Evolutionary conservation across 2,888 invertebrate genomes (phyloP).

Genomic region (Stegophylla sp.): DNA sequence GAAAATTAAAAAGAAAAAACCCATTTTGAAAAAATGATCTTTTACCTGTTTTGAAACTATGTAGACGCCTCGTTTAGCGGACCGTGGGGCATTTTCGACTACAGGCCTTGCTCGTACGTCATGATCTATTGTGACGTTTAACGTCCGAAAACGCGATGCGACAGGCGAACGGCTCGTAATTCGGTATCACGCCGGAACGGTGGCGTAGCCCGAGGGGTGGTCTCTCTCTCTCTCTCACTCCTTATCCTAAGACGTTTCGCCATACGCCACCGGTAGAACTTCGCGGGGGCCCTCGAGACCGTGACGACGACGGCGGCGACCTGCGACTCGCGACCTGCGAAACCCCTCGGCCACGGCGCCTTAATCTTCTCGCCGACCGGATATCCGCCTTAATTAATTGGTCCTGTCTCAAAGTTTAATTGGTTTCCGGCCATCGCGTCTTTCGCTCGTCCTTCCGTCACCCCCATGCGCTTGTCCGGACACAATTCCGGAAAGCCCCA

Average conservation of each 20-base stretch:
- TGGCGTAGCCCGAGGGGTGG: slow-evolving; percentile 35
- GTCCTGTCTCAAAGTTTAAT: slow-evolving; percentile 57
- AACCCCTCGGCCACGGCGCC: slow-evolving; percentile 53
- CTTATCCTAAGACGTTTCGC: too few species aligned
- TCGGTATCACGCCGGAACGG: background rate
- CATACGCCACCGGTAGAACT: slow-evolving; percentile 17
- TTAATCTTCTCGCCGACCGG: slow-evolving; percentile 44
- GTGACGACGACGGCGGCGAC: slow-evolving; percentile 13
- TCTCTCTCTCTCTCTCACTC: slow-evolving; percentile 25
- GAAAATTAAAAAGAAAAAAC: too few species aligned
- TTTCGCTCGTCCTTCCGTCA: too few species aligned
- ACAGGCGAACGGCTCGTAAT: slow-evolving; percentile 37
- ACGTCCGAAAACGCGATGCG: slow-evolving; percentile 1
- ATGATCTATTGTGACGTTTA: slow-evolving; percentile 6
- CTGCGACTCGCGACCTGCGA: background rate
- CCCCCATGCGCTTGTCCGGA: slow-evolving; percentile 54
- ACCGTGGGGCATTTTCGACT: too few species aligned
- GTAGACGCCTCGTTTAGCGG: too few species aligned
- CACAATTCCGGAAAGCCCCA: slow-evolving; percentile 31
- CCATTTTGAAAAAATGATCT: too few species aligned
- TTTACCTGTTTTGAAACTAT: too few species aligned
- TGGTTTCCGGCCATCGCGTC: slow-evolving; percentile 48
- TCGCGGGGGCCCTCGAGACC: slow-evolving; percentile 54
- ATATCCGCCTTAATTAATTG: slow-evolving; percentile 57
- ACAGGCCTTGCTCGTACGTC: too few species aligned